Conservation (phyloP, 2,888 invertebrate genomes). For the Nomada lathburiana region DNA sequence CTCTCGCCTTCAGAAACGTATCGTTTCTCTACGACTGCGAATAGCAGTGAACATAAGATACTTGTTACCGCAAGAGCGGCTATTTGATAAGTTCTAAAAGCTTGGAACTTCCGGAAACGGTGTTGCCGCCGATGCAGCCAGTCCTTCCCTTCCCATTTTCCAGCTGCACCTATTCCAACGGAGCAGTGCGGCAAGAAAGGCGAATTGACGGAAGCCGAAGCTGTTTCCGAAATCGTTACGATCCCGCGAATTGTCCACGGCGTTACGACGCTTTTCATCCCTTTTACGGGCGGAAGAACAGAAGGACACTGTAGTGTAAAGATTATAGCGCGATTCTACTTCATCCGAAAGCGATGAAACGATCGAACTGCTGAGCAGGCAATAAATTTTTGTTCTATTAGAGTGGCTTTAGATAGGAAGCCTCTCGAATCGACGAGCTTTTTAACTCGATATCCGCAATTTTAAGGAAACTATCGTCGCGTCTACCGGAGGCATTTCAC, state of each 20-base stretch:
- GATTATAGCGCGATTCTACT: neutral
- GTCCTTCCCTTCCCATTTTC: conserved; percentile 14
- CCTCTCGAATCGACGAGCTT: neutral
- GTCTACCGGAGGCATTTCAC: neutral
- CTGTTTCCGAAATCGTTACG: conserved; percentile 33
- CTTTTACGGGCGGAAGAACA: conserved; percentile 3
- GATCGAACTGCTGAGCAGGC: neutral
- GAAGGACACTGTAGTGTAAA: neutral
- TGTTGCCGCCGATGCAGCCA: conserved; percentile 17
- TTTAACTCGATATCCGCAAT: conserved; percentile 16
- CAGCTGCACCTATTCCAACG: conserved; percentile 36
- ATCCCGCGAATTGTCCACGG: conserved; percentile 13
- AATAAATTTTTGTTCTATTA: neutral
- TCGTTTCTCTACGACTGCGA: conserved; percentile 33
- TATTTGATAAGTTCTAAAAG: conserved; percentile 56
- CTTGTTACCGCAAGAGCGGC: conserved; percentile 37
- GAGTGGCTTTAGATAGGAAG: no score
- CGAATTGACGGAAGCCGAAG: conserved; percentile 18
- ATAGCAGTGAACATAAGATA: conserved; percentile 29
- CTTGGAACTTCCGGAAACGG: conserved; percentile 36
- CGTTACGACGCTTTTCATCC: conserved; percentile 17
- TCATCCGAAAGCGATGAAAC: neutral
- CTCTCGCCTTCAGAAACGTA: conserved; percentile 20
- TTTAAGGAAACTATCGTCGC: neutral
- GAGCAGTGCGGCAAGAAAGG: conserved; percentile 36